Conservation (phyloP, 1,140 invertebrate species). For the Helicorthomorpha holstii region DNA sequence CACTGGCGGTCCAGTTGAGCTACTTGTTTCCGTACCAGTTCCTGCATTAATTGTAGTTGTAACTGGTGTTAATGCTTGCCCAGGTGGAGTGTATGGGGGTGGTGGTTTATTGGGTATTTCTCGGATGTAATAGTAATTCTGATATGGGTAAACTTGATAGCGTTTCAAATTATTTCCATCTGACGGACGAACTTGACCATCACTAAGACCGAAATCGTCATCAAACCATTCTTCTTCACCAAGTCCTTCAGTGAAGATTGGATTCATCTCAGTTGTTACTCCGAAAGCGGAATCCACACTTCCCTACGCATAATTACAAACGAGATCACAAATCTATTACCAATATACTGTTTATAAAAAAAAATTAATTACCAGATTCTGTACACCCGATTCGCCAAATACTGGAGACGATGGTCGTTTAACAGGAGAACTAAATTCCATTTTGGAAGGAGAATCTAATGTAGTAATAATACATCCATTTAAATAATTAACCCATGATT, state of each 20-base stretch:
- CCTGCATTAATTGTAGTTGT: background rate
- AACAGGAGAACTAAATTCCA: too few species aligned
- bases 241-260: background rate
- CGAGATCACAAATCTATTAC: too few species aligned
- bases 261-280: background rate
- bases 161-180: background rate
- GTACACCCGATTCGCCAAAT: background rate
- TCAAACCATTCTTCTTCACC: slow-evolving; percentile 18
- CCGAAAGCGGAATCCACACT: too few species aligned
- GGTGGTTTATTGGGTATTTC: slow-evolving; percentile 54
- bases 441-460: slow-evolving; percentile 1
- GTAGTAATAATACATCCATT: too few species aligned
- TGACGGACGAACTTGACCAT: background rate
- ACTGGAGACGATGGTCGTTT: slow-evolving; percentile 1
- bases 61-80: background rate
- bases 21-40: background rate
- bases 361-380: background rate
- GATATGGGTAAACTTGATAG: slow-evolving; percentile 10
- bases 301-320: too few species aligned
- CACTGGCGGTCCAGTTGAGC: slow-evolving; percentile 6
- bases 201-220: slow-evolving; percentile 15
- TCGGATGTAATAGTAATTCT: slow-evolving; percentile 29
- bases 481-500: too few species aligned
- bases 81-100: slow-evolving; percentile 45
- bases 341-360: too few species aligned